Conservation (phyloP, 2,888 invertebrate species). For the Eudasyphora cyanicolor region DNA sequence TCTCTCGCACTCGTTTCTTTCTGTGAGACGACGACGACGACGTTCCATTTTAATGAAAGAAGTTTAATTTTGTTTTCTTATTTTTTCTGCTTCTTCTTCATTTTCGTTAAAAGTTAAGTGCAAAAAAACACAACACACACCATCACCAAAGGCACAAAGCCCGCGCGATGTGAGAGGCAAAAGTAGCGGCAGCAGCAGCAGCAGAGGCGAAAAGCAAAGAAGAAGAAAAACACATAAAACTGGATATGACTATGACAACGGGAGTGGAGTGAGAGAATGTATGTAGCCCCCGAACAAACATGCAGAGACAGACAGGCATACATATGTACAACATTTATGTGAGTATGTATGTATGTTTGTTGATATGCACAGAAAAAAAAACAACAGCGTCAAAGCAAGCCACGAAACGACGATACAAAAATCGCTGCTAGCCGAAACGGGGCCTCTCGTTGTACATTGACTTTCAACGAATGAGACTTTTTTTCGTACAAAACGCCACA, state of each 20-base stretch:
- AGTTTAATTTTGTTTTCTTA: slow-evolving; percentile 11
- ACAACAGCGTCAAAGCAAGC: slow-evolving; percentile 8
- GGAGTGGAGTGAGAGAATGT: slow-evolving; percentile 15
- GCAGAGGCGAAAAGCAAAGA: slow-evolving; percentile 33
- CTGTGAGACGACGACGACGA: slow-evolving; percentile 10
- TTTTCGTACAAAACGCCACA: background rate
- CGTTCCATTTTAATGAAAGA: slow-evolving; percentile 27
- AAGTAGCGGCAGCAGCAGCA: background rate
- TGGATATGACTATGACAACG: too few relatives aligned
- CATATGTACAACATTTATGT: background rate
- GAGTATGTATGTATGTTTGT: background rate
- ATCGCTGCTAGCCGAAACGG: slow-evolving; percentile 71
- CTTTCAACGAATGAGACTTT: slow-evolving; percentile 20
- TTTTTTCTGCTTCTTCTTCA: background rate
- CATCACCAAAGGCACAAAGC: too few relatives aligned
- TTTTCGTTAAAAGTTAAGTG: slow-evolving; percentile 38
- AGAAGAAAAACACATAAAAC: slow-evolving; percentile 39
- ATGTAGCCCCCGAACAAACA: slow-evolving; percentile 14
- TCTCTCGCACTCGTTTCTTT: background rate
- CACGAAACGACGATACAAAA: slow-evolving; percentile 22
- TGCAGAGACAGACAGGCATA: background rate
- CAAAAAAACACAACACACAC: slow-evolving; percentile 38
- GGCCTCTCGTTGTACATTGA: slow-evolving; percentile 69
- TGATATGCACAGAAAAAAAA: slow-evolving; percentile 43
- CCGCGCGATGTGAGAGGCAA: too few relatives aligned